Evolutionary conservation across 2,113 vertebrate genomes (phyloP).

Genomic region (Anolis carolinensis): DNA sequence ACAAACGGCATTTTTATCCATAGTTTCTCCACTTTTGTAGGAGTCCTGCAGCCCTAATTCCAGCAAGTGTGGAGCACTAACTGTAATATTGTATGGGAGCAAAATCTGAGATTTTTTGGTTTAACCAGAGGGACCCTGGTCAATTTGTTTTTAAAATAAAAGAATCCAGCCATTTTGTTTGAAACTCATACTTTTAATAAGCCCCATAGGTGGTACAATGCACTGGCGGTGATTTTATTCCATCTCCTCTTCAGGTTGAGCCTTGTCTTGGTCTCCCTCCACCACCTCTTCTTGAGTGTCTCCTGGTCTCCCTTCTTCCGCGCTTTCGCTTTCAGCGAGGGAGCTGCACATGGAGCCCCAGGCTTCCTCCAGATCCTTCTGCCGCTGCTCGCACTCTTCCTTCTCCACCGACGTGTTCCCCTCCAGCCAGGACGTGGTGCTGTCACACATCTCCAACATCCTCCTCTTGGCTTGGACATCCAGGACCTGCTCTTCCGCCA

Average conservation of each 20-base stretch:
- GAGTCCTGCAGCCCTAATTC: too few relatives aligned
- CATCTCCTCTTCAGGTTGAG: constrained; percentile 11
- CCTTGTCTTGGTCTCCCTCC: not conserved
- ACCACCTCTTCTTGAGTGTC: not conserved
- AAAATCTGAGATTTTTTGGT: too few relatives aligned
- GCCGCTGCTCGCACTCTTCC: constrained; percentile 41
- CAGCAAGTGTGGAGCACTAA: too few relatives aligned
- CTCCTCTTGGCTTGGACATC: constrained; percentile 27
- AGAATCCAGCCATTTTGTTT: not conserved
- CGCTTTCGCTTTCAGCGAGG: constrained; percentile 1
- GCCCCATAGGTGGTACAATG: constrained; percentile 6
- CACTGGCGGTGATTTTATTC: constrained; percentile 1
- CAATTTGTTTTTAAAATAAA: not conserved
- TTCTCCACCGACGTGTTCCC: constrained; percentile 37
- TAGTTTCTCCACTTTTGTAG: too few relatives aligned
- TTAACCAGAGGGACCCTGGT: too few relatives aligned
- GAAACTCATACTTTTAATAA: constrained; percentile 18
- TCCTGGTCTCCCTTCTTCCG: not conserved
- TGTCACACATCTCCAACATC: constrained; percentile 35
- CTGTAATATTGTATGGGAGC: too few relatives aligned
- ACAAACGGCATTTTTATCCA: too few relatives aligned
- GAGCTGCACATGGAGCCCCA: constrained; percentile 27
- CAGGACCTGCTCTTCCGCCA: constrained; percentile 29
- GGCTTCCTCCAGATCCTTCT: constrained; percentile 39
- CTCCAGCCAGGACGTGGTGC: constrained; percentile 49